Base-by-base conservation (phyloP, 2,888 invertebrate genomes). In the Pollenia angustigena region DNA sequence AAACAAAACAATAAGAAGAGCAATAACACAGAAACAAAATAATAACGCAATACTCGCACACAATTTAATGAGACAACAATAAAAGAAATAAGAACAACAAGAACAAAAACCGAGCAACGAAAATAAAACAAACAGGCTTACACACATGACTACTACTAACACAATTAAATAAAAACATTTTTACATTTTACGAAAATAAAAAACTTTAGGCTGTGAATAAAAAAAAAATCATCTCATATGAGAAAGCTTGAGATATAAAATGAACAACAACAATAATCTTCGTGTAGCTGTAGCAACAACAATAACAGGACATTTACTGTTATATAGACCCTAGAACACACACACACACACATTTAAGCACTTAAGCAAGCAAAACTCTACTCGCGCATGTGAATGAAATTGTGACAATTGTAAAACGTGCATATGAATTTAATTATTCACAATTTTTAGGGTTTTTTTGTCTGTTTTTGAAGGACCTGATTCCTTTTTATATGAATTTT, bases 381-480 rank as follows among this genome's bases (percentile, higher is more conserved):
- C 46, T 81, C 72, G 62, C 62, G 80, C 80, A 72, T 72, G 64
- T 56, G 72, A 81, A 81, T 56, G 74, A 50, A 76, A 81, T 50
- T 81, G 76, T 82, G 60, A 72, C 78, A 85, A 85, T 85, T 79
- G 82, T 82, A 75, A 86, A 86, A 82, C 82, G 82, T 82, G 85
- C 82, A 82, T 75, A 80, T 86, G 82, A 86, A 82, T 86, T 86
- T 86, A 86, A 85, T 85, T 85, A 79, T 82, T 78, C 44, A 58
- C 23, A 58, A 32, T 32, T 32, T 4, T 32, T 6, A 32, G 32
- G 32, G 32, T 68, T 44, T 81, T 76, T 56, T 16, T 7, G 16
- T 14, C 2, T 62, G 8, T 44, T 18, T 72, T 23, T 1, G 42
- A 2, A 18, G 42, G 60, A 76, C 18, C 75, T 71, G 80, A 71